Evolutionary conservation across 2,888 invertebrate genomes (phyloP), one percentile per base, ranked within the genome.

Genomic region (Callyntrura sp.): DNA sequence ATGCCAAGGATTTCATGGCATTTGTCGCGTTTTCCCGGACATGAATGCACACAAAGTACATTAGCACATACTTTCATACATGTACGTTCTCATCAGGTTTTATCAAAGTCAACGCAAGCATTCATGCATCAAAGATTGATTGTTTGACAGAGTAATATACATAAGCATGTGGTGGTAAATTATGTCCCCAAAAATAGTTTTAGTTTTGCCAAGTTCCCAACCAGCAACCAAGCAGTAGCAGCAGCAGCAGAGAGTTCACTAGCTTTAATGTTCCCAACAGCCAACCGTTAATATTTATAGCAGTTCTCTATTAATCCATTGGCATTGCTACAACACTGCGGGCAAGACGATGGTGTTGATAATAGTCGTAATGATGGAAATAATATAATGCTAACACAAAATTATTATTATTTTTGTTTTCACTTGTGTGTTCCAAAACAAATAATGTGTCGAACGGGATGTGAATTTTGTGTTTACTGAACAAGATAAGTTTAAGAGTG

Each of bases 81-180:
- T n/a, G 23, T 8, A 14, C 25, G 78, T 12, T 85, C 51, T 28
- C 35, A 78, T 85, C 85, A 78, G 28, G 48, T 85, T 78, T 62
- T 48, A 62, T 78, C 85, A 78, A 73, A 51, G 85, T 85, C 85
- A 48, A 17, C n/a, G 25, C 5, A 35, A 8, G 76, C 65, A 85
- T 17, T 85, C 85, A 85, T 85, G 85, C 85, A 78, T 78, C 48
- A 85, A 85, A 78, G 78, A 85, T 85, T 35, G 62, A 85, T 85
- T 85, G 78, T 85, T 78, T 48, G 3, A 45, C 14, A 43, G 35
- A 14, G 35, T n/a, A n/a, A n/a, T n/a, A n/a, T n/a, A n/a, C n/a
- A n/a, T n/a, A n/a, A n/a, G n/a, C n/a, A n/a, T n/a, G n/a, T n/a
- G n/a, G n/a, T n/a, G n/a, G n/a, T n/a, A n/a, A n/a, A n/a, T n/a